phyloP scores from a whole-genome alignment of 2,888 invertebrate species.

The Ischnus inquisitorius region DNA sequence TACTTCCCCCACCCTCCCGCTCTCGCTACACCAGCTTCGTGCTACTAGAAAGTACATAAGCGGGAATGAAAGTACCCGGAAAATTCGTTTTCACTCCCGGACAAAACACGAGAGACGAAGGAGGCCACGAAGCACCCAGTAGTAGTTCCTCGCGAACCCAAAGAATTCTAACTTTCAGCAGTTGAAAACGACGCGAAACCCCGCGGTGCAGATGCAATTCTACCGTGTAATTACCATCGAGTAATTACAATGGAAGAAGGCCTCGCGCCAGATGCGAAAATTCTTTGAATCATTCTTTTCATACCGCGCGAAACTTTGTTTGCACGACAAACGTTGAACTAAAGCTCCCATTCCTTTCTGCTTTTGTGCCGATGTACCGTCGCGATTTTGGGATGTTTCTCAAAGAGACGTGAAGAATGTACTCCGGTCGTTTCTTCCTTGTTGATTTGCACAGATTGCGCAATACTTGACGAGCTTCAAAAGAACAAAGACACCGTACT shows the following conservation, averaged over 20 bases:
- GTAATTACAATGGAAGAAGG: conserved; percentile 29
- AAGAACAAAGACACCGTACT: background rate
- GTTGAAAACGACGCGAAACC: conserved; percentile 8
- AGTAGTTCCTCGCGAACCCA: conserved; percentile 12
- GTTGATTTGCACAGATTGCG: background rate
- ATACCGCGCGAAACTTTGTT: background rate
- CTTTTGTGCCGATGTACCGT: background rate
- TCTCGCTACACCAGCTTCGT: conserved; percentile 27
- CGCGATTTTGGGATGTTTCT: background rate
- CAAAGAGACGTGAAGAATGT: background rate
- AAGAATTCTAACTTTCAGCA: conserved; percentile 26
- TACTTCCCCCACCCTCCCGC: conserved; percentile 13
- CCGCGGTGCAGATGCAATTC: conserved; percentile 13
- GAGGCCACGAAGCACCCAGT: background rate
- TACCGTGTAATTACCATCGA: conserved; percentile 33
- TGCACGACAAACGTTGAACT: background rate
- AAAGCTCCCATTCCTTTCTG: too few species aligned
- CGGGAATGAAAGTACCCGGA: conserved; percentile 62
- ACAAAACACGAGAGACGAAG: conserved; percentile 46
- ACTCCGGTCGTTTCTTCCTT: background rate
- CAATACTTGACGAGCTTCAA: background rate
- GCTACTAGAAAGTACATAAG: conserved; percentile 39
- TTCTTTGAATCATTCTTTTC: background rate
- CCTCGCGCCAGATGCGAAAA: conserved; percentile 12
- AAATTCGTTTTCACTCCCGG: conserved; percentile 63